Evolutionary conservation across 2,113 vertebrate species (phyloP).

Genomic region (Aix galericulata): DNA sequence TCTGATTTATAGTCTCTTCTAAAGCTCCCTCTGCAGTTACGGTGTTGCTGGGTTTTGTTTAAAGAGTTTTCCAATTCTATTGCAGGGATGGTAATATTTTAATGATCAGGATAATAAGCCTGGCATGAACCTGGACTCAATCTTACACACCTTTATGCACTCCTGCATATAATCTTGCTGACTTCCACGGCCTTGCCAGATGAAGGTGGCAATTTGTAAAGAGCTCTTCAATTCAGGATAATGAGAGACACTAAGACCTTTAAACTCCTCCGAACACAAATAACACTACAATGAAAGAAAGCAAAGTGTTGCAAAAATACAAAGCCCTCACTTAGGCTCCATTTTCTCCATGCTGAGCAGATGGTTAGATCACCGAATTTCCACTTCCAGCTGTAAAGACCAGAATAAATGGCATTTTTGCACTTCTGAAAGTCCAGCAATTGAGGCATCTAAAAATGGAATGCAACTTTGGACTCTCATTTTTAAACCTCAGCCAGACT

Average conservation of each 20-base stretch:
- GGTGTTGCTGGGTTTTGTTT: neutral
- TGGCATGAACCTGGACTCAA: neutral
- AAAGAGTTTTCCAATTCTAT: neutral
- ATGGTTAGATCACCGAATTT: neutral
- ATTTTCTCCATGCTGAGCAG: neutral
- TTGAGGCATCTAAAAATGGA: neutral
- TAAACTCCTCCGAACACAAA: neutral
- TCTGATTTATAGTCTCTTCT: neutral
- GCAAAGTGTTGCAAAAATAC: neutral
- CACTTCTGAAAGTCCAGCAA: neutral
- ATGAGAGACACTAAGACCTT: neutral
- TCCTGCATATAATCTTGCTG: neutral
- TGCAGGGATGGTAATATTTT: neutral
- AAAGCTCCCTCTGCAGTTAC: neutral
- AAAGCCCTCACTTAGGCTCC: neutral
- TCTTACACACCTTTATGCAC: neutral
- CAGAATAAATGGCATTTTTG: neutral
- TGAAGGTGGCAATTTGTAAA: neutral
- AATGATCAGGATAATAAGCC: neutral
- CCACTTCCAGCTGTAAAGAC: neutral
- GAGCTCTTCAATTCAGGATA: neutral
- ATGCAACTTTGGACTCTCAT: neutral
- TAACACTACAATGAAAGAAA: neutral
- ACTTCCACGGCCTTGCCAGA: neutral
- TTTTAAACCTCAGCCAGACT: neutral